Evolutionary conservation across 2,888 invertebrate genomes (phyloP), one percentile per base, ranked within the genome.

Genomic region (Parelbella ahira): DNA sequence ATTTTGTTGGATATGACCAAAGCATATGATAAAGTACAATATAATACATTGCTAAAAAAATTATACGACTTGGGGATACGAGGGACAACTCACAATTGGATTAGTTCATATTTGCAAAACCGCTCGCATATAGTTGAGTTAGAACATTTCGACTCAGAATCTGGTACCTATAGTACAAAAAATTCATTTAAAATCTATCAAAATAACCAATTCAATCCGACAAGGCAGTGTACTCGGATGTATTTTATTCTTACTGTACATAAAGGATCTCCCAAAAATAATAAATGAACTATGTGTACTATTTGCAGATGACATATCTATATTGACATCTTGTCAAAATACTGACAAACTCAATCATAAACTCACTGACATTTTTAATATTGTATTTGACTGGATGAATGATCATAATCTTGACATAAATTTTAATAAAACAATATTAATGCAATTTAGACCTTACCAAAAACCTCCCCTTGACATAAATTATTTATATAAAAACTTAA

Each of bases 1-100:
- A 28, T 51, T 5, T 21, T 53, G 19, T 38, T 53, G 4, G 55
- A 53, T 20, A 51, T 55, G 51, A 45, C 44, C 2, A 53, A 53
- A 33, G 55, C 53, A 3, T 55, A 51, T 13, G 55, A 55, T 27
- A 42, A 33, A 27, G 50, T 55, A 1, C 19, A 28, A 8, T 37
- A 8, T 28, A 27, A 12, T 12, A 28, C 20, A n/a, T n/a, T 28
- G 1, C 4, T 28, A 28, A 8, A 28, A 7, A 28, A 28, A 28
- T 9, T 28, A 28, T n/a, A 28, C 7, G 28, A 28, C 28, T 3
- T 33, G 7, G 33, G 33, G 5, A 12, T 33, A n/a, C 11, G 33
- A 3, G 23, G 33, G 1, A 23, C 5, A 3, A 7, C 23, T 6
- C 23, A 13, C 12, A 13, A 7, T 1, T 33, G 33, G 33, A 23